These are phyloP conservation scores for Porites lobata DNA, from an alignment of 92 coral and sea anemone species.

Conservation along the genomic window DNA sequence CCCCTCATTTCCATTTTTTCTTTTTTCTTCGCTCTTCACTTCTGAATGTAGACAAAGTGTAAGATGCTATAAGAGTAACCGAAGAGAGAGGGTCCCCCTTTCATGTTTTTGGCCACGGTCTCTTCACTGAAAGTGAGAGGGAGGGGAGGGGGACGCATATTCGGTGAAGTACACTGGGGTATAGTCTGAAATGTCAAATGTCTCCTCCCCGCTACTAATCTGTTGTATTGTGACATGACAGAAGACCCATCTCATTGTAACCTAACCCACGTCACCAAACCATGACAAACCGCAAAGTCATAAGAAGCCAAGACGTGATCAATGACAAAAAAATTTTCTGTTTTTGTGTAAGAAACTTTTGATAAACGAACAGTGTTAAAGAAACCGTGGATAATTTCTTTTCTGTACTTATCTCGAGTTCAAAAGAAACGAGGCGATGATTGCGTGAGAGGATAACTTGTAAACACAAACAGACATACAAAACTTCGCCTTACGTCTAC, in stretches of 20 bases:
- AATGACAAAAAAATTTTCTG: not conserved
- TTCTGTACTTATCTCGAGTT: not conserved
- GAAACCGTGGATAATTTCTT: not conserved
- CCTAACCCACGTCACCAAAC: not conserved
- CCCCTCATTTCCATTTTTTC: too few species aligned
- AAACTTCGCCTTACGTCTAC: not conserved
- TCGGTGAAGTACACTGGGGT: too few species aligned
- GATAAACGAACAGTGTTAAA: not conserved
- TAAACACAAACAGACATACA: slow-evolving; percentile 26
- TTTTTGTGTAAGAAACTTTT: not conserved
- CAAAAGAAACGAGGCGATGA: not conserved
- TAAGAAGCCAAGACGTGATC: not conserved
- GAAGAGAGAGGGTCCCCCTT: too few species aligned
- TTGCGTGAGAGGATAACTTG: not conserved
- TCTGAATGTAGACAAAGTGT: too few species aligned
- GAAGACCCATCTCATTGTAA: not conserved
- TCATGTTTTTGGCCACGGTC: too few species aligned
- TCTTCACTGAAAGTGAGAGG: too few species aligned
- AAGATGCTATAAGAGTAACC: too few species aligned
- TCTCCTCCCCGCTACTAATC: too few species aligned
- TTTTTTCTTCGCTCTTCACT: too few species aligned
- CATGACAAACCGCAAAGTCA: not conserved
- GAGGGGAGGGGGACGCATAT: too few species aligned
- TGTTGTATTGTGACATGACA: too few species aligned
- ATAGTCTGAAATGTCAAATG: too few species aligned